Conservation (phyloP, 1,140 invertebrate genomes). For the Bursaphelenchus mucronatus region DNA sequence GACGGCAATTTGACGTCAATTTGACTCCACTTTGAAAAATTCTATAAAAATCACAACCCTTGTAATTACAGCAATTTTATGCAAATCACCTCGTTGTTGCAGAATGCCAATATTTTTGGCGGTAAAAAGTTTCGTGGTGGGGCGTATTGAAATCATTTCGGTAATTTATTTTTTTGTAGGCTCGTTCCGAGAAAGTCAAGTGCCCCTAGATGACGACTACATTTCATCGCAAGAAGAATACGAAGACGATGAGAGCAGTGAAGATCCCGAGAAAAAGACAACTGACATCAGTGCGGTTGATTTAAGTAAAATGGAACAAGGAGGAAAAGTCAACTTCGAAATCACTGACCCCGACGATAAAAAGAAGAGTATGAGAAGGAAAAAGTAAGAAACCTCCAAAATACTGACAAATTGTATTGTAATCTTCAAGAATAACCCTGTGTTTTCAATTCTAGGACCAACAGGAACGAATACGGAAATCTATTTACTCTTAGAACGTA, state of each 20-base stretch:
- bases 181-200: constrained; percentile 9
- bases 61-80: too few relatives aligned
- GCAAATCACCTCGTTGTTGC: neutral
- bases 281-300: too few relatives aligned
- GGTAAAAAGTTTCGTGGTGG: constrained; percentile 1
- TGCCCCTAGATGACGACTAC: constrained; percentile 15
- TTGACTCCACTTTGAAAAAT: too few relatives aligned
- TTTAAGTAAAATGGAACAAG: neutral
- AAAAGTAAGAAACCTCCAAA: neutral
- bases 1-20: too few relatives aligned
- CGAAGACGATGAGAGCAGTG: constrained; percentile 18
- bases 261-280: too few relatives aligned
- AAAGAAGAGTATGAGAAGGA: neutral
- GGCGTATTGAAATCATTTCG: constrained; percentile 1
- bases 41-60: too few relatives aligned
- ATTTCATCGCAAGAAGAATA: constrained; percentile 15
- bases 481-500: too few relatives aligned
- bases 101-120: neutral
- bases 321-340: neutral
- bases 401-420: neutral
- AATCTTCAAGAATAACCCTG: neutral
- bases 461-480: too few relatives aligned
- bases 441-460: too few relatives aligned
- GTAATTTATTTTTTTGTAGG: constrained; percentile 14
- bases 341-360: neutral